Evolutionary conservation across 2,113 vertebrate species (phyloP).

Genomic region (Alexandromys fortis): DNA sequence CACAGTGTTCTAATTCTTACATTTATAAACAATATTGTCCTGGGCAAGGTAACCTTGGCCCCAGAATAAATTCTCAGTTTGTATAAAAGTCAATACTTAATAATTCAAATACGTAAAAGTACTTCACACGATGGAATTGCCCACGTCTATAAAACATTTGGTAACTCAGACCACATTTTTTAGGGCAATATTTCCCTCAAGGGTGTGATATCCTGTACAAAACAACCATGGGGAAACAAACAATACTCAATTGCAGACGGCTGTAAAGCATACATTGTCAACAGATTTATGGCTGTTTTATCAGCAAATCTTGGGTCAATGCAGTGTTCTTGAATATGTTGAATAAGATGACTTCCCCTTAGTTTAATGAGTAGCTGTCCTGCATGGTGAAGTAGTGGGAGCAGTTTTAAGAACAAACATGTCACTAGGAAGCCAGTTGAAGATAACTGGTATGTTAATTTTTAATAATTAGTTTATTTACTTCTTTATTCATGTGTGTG

Average conservation of each 20-base stretch:
- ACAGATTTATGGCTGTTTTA: neutral
- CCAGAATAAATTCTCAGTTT: neutral
- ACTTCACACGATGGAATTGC: neutral
- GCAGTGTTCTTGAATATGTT: neutral
- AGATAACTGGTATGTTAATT: neutral
- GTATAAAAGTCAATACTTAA: neutral
- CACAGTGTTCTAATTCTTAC: neutral
- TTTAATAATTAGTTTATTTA: neutral
- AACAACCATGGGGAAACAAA: neutral
- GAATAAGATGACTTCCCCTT: neutral
- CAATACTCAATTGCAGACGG: neutral
- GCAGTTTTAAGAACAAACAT: neutral
- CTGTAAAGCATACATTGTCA: neutral
- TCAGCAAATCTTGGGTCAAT: neutral
- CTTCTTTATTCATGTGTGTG: neutral
- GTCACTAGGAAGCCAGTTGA: neutral
- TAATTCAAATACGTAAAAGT: neutral
- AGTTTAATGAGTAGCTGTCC: neutral
- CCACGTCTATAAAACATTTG: neutral
- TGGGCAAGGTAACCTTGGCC: neutral
- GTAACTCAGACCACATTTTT: neutral
- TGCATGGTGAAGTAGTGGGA: neutral
- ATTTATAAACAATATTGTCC: neutral
- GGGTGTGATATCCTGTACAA: neutral
- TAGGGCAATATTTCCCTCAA: neutral